phyloP scores from a whole-genome alignment of 2,797 vertebrate genomes.

The Vipera latastei region DNA sequence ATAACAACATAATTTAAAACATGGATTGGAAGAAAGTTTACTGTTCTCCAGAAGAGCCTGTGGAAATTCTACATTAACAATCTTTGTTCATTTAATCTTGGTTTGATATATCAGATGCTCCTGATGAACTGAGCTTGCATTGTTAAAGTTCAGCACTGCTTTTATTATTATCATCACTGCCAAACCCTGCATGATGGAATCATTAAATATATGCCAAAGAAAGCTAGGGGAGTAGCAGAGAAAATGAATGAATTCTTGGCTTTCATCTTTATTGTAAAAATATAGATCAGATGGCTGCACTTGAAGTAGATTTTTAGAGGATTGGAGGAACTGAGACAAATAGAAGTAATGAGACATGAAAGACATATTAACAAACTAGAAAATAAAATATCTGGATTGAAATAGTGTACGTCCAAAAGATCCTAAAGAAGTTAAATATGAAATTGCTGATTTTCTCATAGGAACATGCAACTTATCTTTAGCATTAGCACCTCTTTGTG shows the following conservation, averaged over 20 bases:
- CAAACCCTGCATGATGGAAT: background rate
- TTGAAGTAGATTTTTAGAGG: background rate
- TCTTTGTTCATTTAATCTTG: background rate
- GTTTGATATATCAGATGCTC: background rate
- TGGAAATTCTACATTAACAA: background rate
- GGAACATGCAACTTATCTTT: background rate
- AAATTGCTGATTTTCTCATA: background rate
- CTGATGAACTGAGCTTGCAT: background rate
- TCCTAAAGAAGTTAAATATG: background rate
- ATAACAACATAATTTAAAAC: constrained; percentile 6
- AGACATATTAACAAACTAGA: background rate
- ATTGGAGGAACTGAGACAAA: background rate
- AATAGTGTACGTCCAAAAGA: background rate
- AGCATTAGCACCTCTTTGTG: too few species aligned
- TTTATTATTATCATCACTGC: background rate
- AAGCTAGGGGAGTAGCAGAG: background rate
- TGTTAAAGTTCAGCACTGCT: background rate
- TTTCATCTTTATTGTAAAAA: background rate
- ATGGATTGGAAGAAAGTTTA: background rate
- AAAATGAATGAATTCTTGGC: background rate
- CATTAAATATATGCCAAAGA: background rate
- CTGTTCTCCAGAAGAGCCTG: background rate
- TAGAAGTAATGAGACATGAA: background rate
- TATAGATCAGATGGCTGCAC: background rate
- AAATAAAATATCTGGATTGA: background rate